A percentile compares a stretch with the other conserved stretches of the same genome.
These are phyloP conservation scores for Tetranychus urticae DNA, from an alignment of 1,140 invertebrate species.

Conservation along the genomic window DNA sequence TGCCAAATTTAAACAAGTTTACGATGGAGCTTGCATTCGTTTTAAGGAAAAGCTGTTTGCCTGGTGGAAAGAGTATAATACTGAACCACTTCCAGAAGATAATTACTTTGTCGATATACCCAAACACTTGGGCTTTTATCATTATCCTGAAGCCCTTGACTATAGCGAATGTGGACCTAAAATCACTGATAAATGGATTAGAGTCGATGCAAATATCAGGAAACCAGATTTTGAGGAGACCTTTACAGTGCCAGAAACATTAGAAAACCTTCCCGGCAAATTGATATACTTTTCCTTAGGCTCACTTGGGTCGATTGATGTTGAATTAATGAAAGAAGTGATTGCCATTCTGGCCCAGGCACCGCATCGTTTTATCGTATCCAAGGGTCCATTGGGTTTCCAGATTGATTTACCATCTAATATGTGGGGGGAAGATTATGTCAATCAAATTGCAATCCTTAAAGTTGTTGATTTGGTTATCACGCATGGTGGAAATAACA, in stretches of 20 bases:
- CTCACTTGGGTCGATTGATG: slow-evolving; percentile 12
- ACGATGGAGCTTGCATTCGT: not conserved
- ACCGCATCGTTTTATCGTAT: slow-evolving; percentile 3
- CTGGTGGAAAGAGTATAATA: not conserved
- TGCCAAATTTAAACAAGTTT: not conserved
- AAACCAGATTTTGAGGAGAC: not conserved
- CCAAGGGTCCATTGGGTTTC: not conserved
- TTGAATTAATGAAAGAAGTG: slow-evolving; percentile 2
- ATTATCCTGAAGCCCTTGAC: not conserved
- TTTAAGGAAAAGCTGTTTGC: not conserved
- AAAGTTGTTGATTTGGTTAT: slow-evolving; percentile 14
- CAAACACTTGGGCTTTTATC: not conserved
- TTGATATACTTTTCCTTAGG: slow-evolving; percentile 9
- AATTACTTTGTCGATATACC: not conserved
- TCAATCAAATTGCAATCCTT: slow-evolving; percentile 3
- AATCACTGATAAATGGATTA: not conserved
- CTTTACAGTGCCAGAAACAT: not conserved
- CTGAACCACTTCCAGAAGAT: too few relatives aligned
- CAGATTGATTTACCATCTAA: not conserved
- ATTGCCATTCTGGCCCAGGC: not conserved
- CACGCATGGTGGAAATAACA: slow-evolving; percentile 16
- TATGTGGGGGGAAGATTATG: slow-evolving; percentile 3
- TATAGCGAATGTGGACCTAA: not conserved
- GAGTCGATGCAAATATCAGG: slow-evolving; percentile 1
- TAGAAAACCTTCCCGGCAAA: not conserved